Conservation (phyloP, 2,797 vertebrate genomes). For the Enteromius paludinosus region DNA sequence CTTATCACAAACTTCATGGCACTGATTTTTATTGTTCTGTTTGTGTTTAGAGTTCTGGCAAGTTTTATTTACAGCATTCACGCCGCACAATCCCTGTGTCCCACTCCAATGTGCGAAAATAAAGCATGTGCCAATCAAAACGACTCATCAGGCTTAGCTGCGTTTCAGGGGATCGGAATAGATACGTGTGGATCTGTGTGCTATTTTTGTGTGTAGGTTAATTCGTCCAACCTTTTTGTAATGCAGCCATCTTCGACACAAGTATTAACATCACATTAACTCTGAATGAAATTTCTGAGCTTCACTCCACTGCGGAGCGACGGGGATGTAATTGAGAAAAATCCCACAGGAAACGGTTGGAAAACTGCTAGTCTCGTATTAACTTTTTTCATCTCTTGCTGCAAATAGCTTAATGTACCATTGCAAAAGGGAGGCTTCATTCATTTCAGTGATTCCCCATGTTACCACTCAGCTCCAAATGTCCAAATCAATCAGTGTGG, state of each 20-base stretch:
- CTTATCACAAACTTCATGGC: background rate
- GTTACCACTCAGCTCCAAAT: constrained; percentile 33
- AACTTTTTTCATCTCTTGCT: constrained; percentile 62
- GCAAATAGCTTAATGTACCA: constrained; percentile 62
- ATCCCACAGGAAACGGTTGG: constrained; percentile 65
- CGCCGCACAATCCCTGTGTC: background rate
- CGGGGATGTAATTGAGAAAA: constrained; percentile 69
- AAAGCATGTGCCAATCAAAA: constrained; percentile 5
- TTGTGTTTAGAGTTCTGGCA: constrained; percentile 1
- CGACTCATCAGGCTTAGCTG: constrained; percentile 26
- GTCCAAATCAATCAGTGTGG: constrained; percentile 50
- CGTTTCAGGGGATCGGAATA: constrained; percentile 31
- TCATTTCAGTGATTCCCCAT: constrained; percentile 53
- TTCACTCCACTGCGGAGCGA: constrained; percentile 54
- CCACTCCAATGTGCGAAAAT: constrained; percentile 17
- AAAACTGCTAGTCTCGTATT: constrained; percentile 66
- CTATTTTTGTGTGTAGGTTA: constrained; percentile 69
- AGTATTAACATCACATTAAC: constrained; percentile 72
- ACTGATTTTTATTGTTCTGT: background rate
- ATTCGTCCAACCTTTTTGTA: constrained; percentile 68
- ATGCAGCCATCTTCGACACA: constrained; percentile 65
- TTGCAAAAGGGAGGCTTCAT: constrained; percentile 43
- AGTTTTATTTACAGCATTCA: background rate
- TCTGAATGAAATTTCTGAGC: constrained; percentile 68
- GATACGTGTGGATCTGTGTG: constrained; percentile 33